Evolutionary conservation across 2,797 vertebrate species (phyloP).

Genomic region (Hydrolagus colliei): DNA sequence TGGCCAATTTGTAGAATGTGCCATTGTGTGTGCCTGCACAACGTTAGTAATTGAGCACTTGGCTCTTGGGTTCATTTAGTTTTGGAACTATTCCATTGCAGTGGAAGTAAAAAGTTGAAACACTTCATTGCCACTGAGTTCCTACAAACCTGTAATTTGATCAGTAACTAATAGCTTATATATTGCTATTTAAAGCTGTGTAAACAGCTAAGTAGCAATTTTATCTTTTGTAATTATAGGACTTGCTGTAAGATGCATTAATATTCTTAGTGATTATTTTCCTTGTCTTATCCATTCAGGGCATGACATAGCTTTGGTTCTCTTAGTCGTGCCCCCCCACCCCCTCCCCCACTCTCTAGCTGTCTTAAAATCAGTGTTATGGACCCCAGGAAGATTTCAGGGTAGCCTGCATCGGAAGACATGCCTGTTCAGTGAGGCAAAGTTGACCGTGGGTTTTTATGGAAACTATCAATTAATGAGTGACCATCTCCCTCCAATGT

Average conservation of each 20-base stretch:
- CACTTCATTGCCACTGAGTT: neutral
- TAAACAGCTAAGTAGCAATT: constrained; percentile 6
- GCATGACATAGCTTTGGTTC: neutral
- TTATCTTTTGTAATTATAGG: constrained; percentile 17
- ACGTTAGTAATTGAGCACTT: neutral
- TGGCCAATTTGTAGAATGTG: too few species aligned
- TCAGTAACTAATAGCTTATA: neutral
- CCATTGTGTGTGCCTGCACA: neutral
- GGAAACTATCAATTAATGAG: too few species aligned
- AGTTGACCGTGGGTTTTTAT: too few species aligned
- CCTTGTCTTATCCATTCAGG: neutral
- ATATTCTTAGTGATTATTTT: neutral
- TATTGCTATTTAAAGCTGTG: constrained; percentile 23
- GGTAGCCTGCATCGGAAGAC: neutral
- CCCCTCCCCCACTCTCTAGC: too few species aligned
- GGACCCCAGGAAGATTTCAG: neutral
- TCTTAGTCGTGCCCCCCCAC: neutral
- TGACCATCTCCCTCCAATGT: too few species aligned
- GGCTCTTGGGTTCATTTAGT: neutral
- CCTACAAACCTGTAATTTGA: constrained; percentile 1
- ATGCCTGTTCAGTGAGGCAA: too few species aligned
- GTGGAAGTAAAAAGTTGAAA: neutral
- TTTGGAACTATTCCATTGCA: constrained; percentile 17
- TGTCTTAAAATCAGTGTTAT: neutral
- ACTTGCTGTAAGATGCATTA: neutral